A percentile compares a stretch with the other conserved stretches of the same genome.
phyloP scores from a whole-genome alignment of 2,113 vertebrate genomes.

The Solenodon paradoxus region DNA sequence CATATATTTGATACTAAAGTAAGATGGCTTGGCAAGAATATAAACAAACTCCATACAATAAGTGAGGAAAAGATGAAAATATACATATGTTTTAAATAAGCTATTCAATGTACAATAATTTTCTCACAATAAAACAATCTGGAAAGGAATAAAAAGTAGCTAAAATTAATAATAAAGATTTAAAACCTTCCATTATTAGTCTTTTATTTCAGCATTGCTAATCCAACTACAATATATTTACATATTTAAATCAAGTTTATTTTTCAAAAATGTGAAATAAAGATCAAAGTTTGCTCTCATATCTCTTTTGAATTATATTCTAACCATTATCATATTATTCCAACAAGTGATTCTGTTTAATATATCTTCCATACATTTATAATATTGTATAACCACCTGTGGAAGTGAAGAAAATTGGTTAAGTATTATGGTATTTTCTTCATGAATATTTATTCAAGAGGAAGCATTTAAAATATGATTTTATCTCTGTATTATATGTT shows the following conservation, averaged over 20 bases:
- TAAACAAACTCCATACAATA: slow-evolving; percentile 60
- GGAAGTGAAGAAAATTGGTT: not conserved
- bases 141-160: not conserved
- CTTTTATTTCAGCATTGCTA: not conserved
- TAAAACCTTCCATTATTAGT: not conserved
- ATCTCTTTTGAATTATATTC: not conserved
- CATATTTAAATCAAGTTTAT: not conserved
- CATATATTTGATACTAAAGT: slow-evolving; percentile 47
- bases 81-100: slow-evolving; percentile 51
- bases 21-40: slow-evolving; percentile 48
- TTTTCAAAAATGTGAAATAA: not conserved
- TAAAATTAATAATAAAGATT: slow-evolving; percentile 17
- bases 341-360: not conserved
- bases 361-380: not conserved
- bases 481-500: not conserved
- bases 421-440: not conserved
- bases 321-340: not conserved
- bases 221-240: not conserved
- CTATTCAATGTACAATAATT: slow-evolving; percentile 11
- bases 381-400: not conserved
- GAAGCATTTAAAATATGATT: not conserved
- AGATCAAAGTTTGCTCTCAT: not conserved
- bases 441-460: not conserved
- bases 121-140: not conserved
- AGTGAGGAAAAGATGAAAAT: slow-evolving; percentile 59